phyloP scores from a whole-genome alignment of 2,888 invertebrate species.

The Sipunculus nudus region DNA sequence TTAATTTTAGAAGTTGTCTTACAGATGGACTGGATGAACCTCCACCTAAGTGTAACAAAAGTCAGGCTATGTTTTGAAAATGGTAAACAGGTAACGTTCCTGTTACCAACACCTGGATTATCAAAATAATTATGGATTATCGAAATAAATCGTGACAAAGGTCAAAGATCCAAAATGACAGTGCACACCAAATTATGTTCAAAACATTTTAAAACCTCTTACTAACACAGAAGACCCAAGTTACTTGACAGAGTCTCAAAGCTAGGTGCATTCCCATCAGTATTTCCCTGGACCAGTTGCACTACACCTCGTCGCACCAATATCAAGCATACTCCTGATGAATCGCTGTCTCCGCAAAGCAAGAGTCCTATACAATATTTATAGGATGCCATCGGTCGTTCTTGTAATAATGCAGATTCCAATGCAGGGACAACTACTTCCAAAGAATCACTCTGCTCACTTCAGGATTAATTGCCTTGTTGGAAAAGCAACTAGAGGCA shows the following conservation, averaged over 20 bases:
- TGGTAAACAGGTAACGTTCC: too few species aligned
- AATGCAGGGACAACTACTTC: too few species aligned
- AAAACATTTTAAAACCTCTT: constrained; percentile 7
- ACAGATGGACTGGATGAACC: too few species aligned
- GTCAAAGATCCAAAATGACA: neutral
- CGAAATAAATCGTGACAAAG: neutral
- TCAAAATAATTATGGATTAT: neutral
- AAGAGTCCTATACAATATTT: too few species aligned
- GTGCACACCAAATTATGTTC: constrained; percentile 8
- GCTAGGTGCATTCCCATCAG: neutral
- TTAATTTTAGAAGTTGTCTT: too few species aligned
- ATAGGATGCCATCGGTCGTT: too few species aligned
- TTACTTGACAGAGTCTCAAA: neutral
- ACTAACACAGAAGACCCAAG: neutral
- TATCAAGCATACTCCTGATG: too few species aligned
- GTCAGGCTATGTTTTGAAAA: too few species aligned
- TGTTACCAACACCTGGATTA: too few species aligned
- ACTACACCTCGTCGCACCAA: neutral
- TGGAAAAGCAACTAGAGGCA: neutral
- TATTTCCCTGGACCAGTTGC: constrained; percentile 2
- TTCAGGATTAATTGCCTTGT: neutral
- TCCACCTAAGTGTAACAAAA: too few species aligned
- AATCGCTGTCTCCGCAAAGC: too few species aligned
- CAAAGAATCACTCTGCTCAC: neutral
- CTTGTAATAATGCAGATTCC: too few species aligned